Percentiles rank a stretch among this genome's conserved stretches.
These are phyloP conservation scores for Myotis findleyi DNA, from an alignment of 2,797 vertebrate genomes.

Conservation along the genomic window DNA sequence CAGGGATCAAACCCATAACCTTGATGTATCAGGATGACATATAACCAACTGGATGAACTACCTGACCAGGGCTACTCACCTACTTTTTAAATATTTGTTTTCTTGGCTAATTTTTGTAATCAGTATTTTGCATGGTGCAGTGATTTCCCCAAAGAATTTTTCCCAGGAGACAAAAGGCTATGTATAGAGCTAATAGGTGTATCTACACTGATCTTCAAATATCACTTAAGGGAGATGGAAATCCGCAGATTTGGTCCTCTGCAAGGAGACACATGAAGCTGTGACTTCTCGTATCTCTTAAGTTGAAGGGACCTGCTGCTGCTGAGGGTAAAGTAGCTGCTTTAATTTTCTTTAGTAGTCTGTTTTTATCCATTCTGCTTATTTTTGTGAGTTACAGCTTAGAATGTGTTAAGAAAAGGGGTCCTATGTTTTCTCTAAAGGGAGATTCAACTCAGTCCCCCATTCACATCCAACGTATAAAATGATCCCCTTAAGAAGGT, in stretches of 20 bases:
- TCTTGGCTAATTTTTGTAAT: constrained; percentile 82
- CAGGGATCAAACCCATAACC: background rate
- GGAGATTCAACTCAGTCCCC: constrained; percentile 62
- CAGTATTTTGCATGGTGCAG: constrained; percentile 79
- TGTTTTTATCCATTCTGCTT: constrained; percentile 69
- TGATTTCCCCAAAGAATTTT: constrained; percentile 84
- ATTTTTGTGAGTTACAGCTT: constrained; percentile 75
- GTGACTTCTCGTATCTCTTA: constrained; percentile 66
- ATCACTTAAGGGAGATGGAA: constrained; percentile 77
- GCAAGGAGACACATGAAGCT: constrained; percentile 71
- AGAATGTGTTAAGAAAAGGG: constrained; percentile 75
- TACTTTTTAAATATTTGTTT: constrained; percentile 78
- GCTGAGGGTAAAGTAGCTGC: constrained; percentile 68
- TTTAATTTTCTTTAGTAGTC: constrained; percentile 79
- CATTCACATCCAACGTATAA: constrained; percentile 70
- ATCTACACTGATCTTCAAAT: constrained; percentile 69
- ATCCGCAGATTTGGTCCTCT: constrained; percentile 73
- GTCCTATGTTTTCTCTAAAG: constrained; percentile 77
- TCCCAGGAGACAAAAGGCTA: constrained; percentile 76
- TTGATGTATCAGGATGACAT: background rate
- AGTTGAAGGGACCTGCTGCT: constrained; percentile 44
- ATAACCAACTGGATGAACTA: background rate
- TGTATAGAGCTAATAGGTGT: constrained; percentile 76
- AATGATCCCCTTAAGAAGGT: constrained; percentile 79
- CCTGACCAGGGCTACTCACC: background rate